phyloP scores from a whole-genome alignment of 2,888 invertebrate genomes.

The Dorcus hopei region DNA sequence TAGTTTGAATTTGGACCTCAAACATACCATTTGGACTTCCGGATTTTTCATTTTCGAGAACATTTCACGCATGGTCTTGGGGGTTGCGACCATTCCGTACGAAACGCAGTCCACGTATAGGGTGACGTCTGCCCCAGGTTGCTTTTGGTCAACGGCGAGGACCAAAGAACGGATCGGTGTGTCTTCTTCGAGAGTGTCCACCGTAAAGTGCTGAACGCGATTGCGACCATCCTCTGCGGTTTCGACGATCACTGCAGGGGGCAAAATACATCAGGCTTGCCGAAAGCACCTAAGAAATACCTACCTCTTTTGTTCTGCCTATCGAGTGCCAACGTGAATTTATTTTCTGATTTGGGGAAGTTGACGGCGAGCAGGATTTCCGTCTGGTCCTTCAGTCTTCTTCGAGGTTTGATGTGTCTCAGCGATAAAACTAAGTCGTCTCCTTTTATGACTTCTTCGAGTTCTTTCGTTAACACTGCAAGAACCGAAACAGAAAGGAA shows the following conservation, averaged over 20 bases:
- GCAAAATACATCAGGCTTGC: conserved; percentile 4
- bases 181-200: conserved; percentile 56
- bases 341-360: conserved; percentile 54
- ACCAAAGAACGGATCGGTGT: conserved; percentile 58
- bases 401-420: conserved; percentile 53
- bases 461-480: conserved; percentile 51
- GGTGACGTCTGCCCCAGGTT: conserved; percentile 59
- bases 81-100: conserved; percentile 62
- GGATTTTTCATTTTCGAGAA: conserved; percentile 54
- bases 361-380: conserved; percentile 58
- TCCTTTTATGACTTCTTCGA: conserved; percentile 53
- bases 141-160: conserved; percentile 54
- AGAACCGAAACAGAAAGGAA: conserved; percentile 21
- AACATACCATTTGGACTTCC: conserved; percentile 58
- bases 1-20: too few species aligned
- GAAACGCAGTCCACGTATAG: conserved; percentile 64
- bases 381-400: conserved; percentile 45
- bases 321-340: conserved; percentile 56
- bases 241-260: conserved; percentile 62
- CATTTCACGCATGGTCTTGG: conserved; percentile 58
- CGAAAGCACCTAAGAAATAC: too few species aligned
- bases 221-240: conserved; percentile 58
- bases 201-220: conserved; percentile 60
- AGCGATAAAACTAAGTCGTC: conserved; percentile 55
- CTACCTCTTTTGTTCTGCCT: conserved; percentile 55